Conservation (phyloP, 2,113 vertebrate genomes). For the Actenoides hombroni region DNA sequence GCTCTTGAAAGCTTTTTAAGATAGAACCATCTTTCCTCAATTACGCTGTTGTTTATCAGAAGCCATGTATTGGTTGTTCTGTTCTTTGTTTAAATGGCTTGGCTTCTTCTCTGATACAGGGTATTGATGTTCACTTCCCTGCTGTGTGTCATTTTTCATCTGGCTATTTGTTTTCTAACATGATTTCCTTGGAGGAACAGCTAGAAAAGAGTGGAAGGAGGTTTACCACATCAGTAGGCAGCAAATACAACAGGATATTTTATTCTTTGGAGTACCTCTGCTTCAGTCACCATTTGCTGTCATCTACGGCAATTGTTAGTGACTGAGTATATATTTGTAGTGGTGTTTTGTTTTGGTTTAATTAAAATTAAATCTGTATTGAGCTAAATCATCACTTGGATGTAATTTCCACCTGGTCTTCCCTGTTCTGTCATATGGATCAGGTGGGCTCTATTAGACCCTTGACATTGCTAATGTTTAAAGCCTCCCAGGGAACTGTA, state of each 20-base stretch:
- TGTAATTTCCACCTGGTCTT: background rate
- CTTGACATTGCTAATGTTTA: background rate
- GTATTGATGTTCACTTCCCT: background rate
- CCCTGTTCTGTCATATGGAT: background rate
- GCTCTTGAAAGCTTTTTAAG: background rate
- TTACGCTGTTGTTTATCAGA: background rate
- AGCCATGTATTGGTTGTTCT: background rate
- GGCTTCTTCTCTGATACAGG: background rate
- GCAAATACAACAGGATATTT: background rate
- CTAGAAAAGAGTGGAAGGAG: background rate
- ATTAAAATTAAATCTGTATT: background rate
- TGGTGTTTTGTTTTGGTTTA: background rate
- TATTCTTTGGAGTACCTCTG: background rate
- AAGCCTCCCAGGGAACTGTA: background rate
- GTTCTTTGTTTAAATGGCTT: background rate
- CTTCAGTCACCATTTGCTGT: background rate
- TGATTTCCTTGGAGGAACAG: background rate
- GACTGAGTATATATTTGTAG: background rate
- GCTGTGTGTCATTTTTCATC: background rate
- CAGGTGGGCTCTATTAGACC: background rate
- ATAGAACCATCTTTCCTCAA: background rate
- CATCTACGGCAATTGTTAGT: background rate
- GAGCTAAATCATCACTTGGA: background rate
- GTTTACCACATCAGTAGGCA: background rate
- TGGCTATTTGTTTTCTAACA: background rate